Evolutionary conservation across 2,888 invertebrate genomes (phyloP).

Genomic region (Mycogona germanica): DNA sequence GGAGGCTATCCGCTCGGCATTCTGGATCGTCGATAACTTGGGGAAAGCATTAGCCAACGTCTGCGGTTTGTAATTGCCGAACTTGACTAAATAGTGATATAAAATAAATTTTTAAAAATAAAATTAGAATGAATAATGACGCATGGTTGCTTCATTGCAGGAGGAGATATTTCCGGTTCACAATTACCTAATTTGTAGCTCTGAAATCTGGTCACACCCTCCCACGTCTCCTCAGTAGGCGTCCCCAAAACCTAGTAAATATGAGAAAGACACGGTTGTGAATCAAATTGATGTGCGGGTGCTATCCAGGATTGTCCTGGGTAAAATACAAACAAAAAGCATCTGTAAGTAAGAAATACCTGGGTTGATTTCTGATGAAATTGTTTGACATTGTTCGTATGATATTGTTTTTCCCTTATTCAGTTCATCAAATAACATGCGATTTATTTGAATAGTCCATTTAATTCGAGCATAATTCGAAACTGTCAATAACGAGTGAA

Average conservation of each 20-base stretch:
- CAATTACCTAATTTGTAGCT: slow-evolving; percentile 46
- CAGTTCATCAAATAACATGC: background rate
- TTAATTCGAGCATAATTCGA: background rate
- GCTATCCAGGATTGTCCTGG: too few relatives aligned
- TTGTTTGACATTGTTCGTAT: too few relatives aligned
- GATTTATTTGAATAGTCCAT: background rate
- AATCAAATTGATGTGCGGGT: background rate
- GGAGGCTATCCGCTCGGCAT: slow-evolving; percentile 78
- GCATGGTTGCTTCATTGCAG: background rate
- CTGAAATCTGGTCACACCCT: slow-evolving; percentile 73
- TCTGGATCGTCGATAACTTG: slow-evolving; percentile 69
- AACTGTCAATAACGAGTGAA: too few relatives aligned
- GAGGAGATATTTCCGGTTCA: background rate
- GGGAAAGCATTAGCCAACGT: slow-evolving; percentile 79
- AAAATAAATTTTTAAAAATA: slow-evolving; percentile 6
- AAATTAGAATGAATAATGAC: background rate
- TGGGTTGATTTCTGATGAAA: too few relatives aligned
- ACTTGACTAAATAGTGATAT: slow-evolving; percentile 21
- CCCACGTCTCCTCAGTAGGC: slow-evolving; percentile 88
- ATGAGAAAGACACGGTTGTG: background rate
- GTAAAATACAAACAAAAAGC: too few relatives aligned
- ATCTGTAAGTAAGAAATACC: too few relatives aligned
- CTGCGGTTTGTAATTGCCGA: slow-evolving; percentile 34
- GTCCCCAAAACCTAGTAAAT: slow-evolving; percentile 71
- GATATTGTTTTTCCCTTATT: too few relatives aligned